Evolutionary conservation across 1,140 invertebrate species (phyloP), one percentile per base, ranked within the genome.

Genomic region (Agrilus planipennis): DNA sequence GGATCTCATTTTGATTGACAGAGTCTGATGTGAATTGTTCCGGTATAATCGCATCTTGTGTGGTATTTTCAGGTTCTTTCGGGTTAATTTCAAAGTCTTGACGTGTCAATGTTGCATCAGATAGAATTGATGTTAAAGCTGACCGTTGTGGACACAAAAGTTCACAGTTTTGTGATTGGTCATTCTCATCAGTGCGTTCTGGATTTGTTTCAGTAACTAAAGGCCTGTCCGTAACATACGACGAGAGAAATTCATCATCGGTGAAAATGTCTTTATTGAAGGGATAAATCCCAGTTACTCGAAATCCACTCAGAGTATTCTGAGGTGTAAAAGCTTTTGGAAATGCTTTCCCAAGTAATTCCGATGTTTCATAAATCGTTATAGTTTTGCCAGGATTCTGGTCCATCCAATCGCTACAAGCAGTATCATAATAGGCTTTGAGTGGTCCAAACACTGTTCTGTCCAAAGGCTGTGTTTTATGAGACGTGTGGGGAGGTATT

Each of bases 391-490:
- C 32, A 5, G 32, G 32, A 16, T 34, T 7, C 4, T 6, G 4
- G 11, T n/a, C 6, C 32, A 34, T 34, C 32, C 32, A 34, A 6
- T 34, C 32, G 20, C 11, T 18, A 18, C 16, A 17, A 17, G 12
- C 32, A 7, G 3, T 4, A 20, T 34, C 20, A 12, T 7, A 34
- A 12, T 34, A 11, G 5, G 32, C 20, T 16, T 34, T 34, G 11
- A 34, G 15, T 4, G 32, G 15, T 34, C 20, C 15, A 20, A 11
- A 34, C 7, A 34, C 32, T 18, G 32, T 34, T 11, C 19, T 32
- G 14, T 32, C 30, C 12, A 32, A 46, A 7, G 59, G 62, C 38
- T 64, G 60, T 11, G 63, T 44, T 36, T 55, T 58, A 29, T 62
- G 58, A 22, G 41, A 52, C 7, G 46, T 54, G 38, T 61, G 58